Base-by-base conservation (phyloP, 2,888 invertebrate species). In the Nematopogon swammerdamellus region DNA sequence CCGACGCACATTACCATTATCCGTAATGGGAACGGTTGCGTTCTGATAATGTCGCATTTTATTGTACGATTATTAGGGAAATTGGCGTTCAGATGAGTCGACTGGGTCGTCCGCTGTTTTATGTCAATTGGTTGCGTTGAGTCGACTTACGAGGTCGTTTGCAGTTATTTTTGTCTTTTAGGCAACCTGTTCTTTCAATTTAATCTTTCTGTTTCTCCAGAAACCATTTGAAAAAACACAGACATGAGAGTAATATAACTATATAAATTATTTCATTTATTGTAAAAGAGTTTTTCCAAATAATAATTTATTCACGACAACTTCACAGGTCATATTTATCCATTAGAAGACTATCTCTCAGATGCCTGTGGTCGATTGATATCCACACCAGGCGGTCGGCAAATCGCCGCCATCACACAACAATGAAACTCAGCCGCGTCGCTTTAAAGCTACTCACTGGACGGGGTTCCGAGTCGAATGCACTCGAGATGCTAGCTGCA, bases 11-110 rank as follows among this genome's bases (percentile, higher is more conserved):
- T 74, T 66, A 72, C 73, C 76, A 69, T 77, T 75, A 76, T 67
- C 63, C 67, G 66, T 72, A 73, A 77, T 75, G 75, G 75, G 63
- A 68, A 68, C 8, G 25, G 25, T 25, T 71, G 70, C 69, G 71
- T 75, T 76, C 70, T 76, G 73, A 74, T 76, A 77, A 75, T 72
- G 70, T 67, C 59, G 59, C 70, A 69, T 73, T 72, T 71, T 66
- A 73, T 67, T 73, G 71, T 63, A 63, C 67, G 67, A 69, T 68
- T 72, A 68, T 70, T 68, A 65, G 65, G 66, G 63, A 67, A 65
- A 69, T 61, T 62, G 58, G 60, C 62, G 57, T 63, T 44, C 60
- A 58, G 58, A 67, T 66, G 63, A 55, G 60, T 25, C 25, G 25
- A n/a, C n/a, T n/a, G n/a, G 25, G 25, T 14, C 3, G 36, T 36